Evolutionary conservation across 2,797 vertebrate species (phyloP), one percentile per base, ranked within the genome.

Genomic region (Takifugu ocellatus): DNA sequence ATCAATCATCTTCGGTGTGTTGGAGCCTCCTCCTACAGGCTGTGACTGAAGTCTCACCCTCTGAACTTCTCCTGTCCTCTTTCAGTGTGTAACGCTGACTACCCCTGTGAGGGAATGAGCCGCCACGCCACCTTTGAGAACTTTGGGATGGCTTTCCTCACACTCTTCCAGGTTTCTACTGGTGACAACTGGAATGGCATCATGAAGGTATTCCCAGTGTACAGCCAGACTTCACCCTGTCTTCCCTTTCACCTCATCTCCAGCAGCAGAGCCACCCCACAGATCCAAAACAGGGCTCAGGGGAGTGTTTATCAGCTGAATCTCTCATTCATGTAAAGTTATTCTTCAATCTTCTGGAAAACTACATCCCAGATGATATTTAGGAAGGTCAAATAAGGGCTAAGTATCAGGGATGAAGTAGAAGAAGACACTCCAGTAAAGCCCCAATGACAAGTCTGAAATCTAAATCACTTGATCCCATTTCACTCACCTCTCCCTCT

Each of bases 101-200:
- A 97, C 70, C 96, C 95, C 0, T 98, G 96, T 1, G 96, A 98
- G 67, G 96, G 96, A 50, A 97, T 98, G 95, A 98, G 96, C 74
- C 94, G 96, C 15, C 96, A 98, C 0, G 96, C 96, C 70, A 97
- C 96, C 49, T 98, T 98, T 16, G 95, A 97, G 80, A 98, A 98
- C 88, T 98, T 98, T 0, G 96, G 96, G 27, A 98, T 98, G 96
- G 96, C 96, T 24, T 98, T 98, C 84, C 93, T 98, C 75, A 98
- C 96, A 0, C 94, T 98, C 33, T 98, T 98, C 87, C 95, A 97
- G 79, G 96, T 98, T 66, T 98, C 96, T 29, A 98, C 96, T 0
- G 96, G 96, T 0, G 96, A 98, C 89, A 98, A 98, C 81, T 98
- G 96, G 96, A 98, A 98, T 0, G 96, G 96, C 52, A 98, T 98